Percentiles rank a stretch among this genome's conserved stretches.
Conservation (phyloP, 2,888 invertebrate species). For the Volucella inanis region DNA sequence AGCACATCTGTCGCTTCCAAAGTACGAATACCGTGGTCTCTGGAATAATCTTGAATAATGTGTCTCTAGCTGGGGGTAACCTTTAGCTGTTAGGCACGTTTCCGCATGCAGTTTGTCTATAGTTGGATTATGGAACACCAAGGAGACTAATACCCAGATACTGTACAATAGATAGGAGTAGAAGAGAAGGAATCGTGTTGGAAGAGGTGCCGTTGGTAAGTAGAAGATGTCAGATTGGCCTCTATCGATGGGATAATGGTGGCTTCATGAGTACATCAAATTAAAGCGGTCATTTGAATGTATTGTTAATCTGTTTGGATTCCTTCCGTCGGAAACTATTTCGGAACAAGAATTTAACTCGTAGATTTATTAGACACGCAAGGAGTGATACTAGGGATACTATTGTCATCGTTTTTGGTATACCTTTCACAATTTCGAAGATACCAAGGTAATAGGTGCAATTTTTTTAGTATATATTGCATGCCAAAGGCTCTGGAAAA, state of each 20-base stretch:
- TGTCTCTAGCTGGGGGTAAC: constrained; percentile 72
- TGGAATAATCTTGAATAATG: constrained; percentile 69
- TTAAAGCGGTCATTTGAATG: constrained; percentile 61
- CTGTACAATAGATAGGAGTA: constrained; percentile 40
- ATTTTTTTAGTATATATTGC: too few relatives aligned
- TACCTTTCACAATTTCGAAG: too few relatives aligned
- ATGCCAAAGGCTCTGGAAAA: too few relatives aligned
- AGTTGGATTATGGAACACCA: constrained; percentile 10
- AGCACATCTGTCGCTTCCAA: constrained; percentile 47
- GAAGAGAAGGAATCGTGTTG: constrained; percentile 62
- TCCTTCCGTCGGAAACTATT: constrained; percentile 11
- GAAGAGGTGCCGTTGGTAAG: constrained; percentile 65
- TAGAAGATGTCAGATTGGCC: constrained; percentile 68
- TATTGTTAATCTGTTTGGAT: constrained; percentile 29
- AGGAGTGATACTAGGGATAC: too few relatives aligned
- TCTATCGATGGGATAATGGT: constrained; percentile 70
- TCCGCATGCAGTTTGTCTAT: constrained; percentile 62
- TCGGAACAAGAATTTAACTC: background rate
- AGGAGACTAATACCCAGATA: background rate
- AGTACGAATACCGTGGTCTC: background rate
- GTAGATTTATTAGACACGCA: too few relatives aligned
- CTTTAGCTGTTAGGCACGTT: constrained; percentile 64
- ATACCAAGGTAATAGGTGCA: too few relatives aligned
- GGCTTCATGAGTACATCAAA: constrained; percentile 66
- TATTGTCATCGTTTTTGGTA: too few relatives aligned